Conservation (phyloP, 2,797 vertebrate species). For the Gymnoscopelus braueri region DNA sequence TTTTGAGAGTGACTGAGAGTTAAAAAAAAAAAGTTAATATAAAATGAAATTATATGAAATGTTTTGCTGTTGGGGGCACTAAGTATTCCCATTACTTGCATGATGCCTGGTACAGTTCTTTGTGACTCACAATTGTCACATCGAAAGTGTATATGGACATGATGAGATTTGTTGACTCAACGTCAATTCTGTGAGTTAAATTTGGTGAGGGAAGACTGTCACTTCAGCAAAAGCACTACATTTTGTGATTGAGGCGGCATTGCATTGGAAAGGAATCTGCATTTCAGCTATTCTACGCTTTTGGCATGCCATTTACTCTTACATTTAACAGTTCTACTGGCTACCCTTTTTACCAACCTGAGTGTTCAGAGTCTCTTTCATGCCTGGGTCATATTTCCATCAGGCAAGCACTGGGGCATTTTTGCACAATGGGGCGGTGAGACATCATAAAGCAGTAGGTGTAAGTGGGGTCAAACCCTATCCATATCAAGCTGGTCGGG, state of each 20-base stretch:
- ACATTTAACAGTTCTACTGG: slow-evolving; percentile 86
- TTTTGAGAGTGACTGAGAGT: slow-evolving; percentile 87
- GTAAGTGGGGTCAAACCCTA: slow-evolving; percentile 1
- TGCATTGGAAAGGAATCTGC: slow-evolving; percentile 84
- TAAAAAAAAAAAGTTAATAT: slow-evolving; percentile 71
- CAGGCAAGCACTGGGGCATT: slow-evolving; percentile 29
- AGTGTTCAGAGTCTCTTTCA: slow-evolving; percentile 92
- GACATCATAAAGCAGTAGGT: neutral
- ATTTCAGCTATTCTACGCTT: slow-evolving; percentile 90
- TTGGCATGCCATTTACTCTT: slow-evolving; percentile 91
- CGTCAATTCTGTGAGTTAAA: slow-evolving; percentile 82
- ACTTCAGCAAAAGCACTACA: slow-evolving; percentile 86
- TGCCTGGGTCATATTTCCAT: slow-evolving; percentile 73
- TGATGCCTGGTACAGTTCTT: slow-evolving; percentile 73
- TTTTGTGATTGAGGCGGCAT: slow-evolving; percentile 83
- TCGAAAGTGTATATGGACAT: slow-evolving; percentile 76
- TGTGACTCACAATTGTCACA: slow-evolving; percentile 78
- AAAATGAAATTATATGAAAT: slow-evolving; percentile 74
- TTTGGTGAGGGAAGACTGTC: slow-evolving; percentile 82
- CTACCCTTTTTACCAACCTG: slow-evolving; percentile 85
- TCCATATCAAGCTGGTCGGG: slow-evolving; percentile 4
- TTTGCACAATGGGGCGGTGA: slow-evolving; percentile 3
- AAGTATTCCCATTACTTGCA: slow-evolving; percentile 82
- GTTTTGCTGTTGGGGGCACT: slow-evolving; percentile 87
- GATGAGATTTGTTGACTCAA: slow-evolving; percentile 81